Base-by-base conservation (phyloP, 2,797 vertebrate genomes). In the Propithecus perrieri region DNA sequence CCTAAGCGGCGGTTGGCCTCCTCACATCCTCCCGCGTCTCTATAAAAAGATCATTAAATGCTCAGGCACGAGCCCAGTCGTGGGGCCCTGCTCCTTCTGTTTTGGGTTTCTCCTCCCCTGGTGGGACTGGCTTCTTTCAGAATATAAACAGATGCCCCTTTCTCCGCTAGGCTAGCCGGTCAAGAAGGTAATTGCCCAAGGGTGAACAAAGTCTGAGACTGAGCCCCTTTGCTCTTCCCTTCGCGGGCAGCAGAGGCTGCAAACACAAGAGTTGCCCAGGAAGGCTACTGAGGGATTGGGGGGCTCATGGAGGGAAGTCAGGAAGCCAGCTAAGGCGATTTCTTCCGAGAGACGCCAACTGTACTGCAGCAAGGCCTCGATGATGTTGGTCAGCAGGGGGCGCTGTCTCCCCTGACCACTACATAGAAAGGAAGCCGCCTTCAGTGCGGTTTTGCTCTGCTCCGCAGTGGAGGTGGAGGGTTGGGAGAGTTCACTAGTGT, bases 11-110 rank as follows among this genome's bases (percentile, higher is more conserved):
- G 85, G 84, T 61, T 80, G 91, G 87, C 75, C 89, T 86, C 71
- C 89, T 89, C 79, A 18, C 57, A 28, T 69, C 17, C 88, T 95
- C 94, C 43, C 33, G 41, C 17, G 50, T 83, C 69, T 94, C 53
- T 91, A 92, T 96, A 92, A 96, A 97, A 88, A 92, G 95, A 83
- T 94, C 94, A 87, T 95, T 96, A 94, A 65, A 91, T 95, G 96
- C 86, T 78, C 65, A 91, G 91, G 89, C 97, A 96, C 83, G 85
- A 97, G 92, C 81, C 92, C 7, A 28, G 87, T 83, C 38, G 26
- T 61, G 71, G 79, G 84, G 65, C n/a, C 26, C 65, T 79, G 38
- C 33, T 91, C 79, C 83, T 97, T 91, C 79, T 81, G 75, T 80
- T 97, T 96, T 57, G 88, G 91, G 50, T 96, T 86, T 93, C 43